These are phyloP conservation scores for Bombyx mori DNA, from an alignment of 1,140 invertebrate species.

Conservation along the genomic window DNA sequence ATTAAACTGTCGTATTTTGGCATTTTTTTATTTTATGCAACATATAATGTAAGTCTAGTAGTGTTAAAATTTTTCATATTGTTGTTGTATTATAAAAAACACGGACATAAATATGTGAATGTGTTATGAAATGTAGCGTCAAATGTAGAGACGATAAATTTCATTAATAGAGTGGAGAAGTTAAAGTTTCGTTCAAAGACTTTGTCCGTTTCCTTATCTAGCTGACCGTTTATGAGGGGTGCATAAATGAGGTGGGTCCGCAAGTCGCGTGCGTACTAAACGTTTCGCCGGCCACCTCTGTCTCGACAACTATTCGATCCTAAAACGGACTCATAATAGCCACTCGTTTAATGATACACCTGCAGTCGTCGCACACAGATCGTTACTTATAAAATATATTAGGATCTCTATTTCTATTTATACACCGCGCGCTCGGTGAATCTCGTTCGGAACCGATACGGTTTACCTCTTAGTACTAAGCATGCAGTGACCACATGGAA, in stretches of 20 bases:
- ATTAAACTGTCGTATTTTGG: too few species aligned
- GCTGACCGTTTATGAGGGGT: constrained; percentile 57
- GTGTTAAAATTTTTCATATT: too few species aligned
- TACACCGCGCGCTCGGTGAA: background rate
- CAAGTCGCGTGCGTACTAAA: constrained; percentile 30
- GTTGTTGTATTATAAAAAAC: too few species aligned
- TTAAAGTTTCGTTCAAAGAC: background rate
- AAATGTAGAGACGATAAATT: too few species aligned
- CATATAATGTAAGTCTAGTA: too few species aligned
- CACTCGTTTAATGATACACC: constrained; percentile 62
- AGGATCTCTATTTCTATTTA: constrained; percentile 4
- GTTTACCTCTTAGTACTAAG: constrained; percentile 6
- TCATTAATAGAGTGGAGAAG: too few species aligned
- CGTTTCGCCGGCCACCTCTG: constrained; percentile 41
- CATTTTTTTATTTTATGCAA: too few species aligned
- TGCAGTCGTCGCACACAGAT: constrained; percentile 34
- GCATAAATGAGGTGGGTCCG: constrained; percentile 53
- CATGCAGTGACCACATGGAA: constrained; percentile 21
- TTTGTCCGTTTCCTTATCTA: constrained; percentile 23
- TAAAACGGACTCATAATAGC: constrained; percentile 66
- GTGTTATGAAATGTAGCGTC: too few species aligned
- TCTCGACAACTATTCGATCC: constrained; percentile 46
- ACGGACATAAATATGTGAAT: too few species aligned
- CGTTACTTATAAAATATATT: constrained; percentile 25
- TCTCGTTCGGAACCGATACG: constrained; percentile 7